Base-by-base conservation (phyloP, 2,113 vertebrate genomes). In the Drymodes brunneopygia region DNA sequence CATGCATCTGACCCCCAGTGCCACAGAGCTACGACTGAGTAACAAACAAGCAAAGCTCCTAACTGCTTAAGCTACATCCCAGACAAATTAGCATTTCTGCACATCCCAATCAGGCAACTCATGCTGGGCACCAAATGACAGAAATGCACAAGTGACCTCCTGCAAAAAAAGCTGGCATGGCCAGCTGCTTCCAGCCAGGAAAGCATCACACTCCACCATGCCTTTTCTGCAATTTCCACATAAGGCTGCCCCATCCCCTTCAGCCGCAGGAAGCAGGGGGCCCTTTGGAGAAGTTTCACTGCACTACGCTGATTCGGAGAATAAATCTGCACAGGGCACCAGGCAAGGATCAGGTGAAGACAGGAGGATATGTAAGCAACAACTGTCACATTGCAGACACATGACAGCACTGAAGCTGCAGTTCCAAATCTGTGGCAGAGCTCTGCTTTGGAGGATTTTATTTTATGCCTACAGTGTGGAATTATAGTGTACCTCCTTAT, bases 21-120 rank as follows among this genome's bases (percentile, higher is more conserved):
- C 47, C 9, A 1, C 48, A 67, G 33, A 70, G 38, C 44, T 57
- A 47, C 0, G 1, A 22, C 0, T 12, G 29, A 31, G 3, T 15
- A 70, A 36, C 61, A 47, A 73, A 81, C 9, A 7, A 84, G 44
- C 27, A 79, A 60, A 87, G 51, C 65, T 70, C 67, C 80, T 12
- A 20, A 67, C 6, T 48, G 65, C 69, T 81, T 44, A 28, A 77
- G 50, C 65, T 40, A 10, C 62, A 12, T n/a, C 75, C 40, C 7
- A 6, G 28, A 56, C 57, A 40, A 73, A 86, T 86, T 1, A 71
- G 69, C 70, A 60, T 45, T 75, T 64, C 48, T 72, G 28, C 61
- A 85, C 54, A 54, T 66, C 77, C 60, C 45, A 33, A 7, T 38
- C 42, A 74, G 50, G 72, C 25, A 66, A 38, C 45, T 88, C 69